These are phyloP conservation scores for Drosophila trapezifrons DNA, from an alignment of 1,140 invertebrate species.

Conservation along the genomic window DNA sequence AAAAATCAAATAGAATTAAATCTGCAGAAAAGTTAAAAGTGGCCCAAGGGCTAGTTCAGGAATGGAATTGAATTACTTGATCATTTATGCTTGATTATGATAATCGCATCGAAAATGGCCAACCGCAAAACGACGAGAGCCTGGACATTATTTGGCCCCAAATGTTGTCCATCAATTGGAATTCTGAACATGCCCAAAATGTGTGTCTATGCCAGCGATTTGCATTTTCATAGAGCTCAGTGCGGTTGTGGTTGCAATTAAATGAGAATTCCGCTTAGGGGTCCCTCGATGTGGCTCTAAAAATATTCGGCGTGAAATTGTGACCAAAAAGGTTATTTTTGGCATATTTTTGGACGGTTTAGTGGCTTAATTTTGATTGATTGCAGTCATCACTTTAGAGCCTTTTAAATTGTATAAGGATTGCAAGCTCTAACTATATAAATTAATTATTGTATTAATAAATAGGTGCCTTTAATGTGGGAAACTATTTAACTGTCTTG, in stretches of 20 bases:
- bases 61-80: conserved; percentile 25
- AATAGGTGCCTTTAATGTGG: background rate
- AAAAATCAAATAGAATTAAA: conserved; percentile 15
- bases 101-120: conserved; percentile 33
- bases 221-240: conserved; percentile 27
- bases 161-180: conserved; percentile 27
- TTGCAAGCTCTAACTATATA: too few relatives aligned
- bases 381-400: background rate
- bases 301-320: conserved; percentile 16
- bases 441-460: too few relatives aligned
- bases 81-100: conserved; percentile 49
- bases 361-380: conserved; percentile 14
- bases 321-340: conserved; percentile 4
- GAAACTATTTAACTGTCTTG: background rate
- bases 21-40: background rate
- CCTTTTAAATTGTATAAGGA: background rate
- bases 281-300: too few relatives aligned
- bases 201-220: conserved; percentile 6
- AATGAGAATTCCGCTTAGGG: conserved; percentile 9
- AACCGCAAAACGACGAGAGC: conserved; percentile 11
- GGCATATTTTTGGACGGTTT: background rate
- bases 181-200: conserved; percentile 18
- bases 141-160: conserved; percentile 8
- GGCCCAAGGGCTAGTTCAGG: background rate
- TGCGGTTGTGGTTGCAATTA: conserved; percentile 44